Evolutionary conservation across 2,113 vertebrate species (phyloP), one percentile per base, ranked within the genome.

Genomic region (Grammomys dolichurus): DNA sequence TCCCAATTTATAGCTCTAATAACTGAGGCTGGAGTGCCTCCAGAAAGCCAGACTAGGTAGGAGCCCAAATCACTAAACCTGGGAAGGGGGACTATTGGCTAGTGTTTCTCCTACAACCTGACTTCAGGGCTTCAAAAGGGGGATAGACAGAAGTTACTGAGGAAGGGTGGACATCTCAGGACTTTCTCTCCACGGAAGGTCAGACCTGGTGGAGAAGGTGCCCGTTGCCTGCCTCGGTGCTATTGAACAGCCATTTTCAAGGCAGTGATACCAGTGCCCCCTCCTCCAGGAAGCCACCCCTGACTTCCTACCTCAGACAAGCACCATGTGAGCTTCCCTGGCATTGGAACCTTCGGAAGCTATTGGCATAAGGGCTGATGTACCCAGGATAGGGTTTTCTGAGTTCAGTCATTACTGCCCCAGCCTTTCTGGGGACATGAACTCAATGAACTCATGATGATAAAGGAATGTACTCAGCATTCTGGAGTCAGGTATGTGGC

Each of bases 381-480:
- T 60, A 17, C 40, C 46, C 3, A 13, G 46, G 60, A 56, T 19
- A 6, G 43, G 56, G 31, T 56, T 89, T 40, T 13, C 76, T 69
- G 69, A 46, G 36, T 77, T 81, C 24, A 4, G 1, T 33, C 3
- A 0, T 36, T 0, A 11, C 65, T 31, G 2, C 20, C 40, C 16
- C 22, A 36, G 48, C 5, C 11, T 36, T 51, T 0, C 0, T 1
- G 46, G 43, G 60, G 11, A 40, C 2, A 5, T 60, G 63, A 6
- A 77, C 70, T 48, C 60, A 28, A 0, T 28, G 14, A 48, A 9
- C 40, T n/a, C 43, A 73, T 16, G 40, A 7, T 14, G 24, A 1
- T 13, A 9, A n/a, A 26, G 51, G 33, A 22, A 20, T 24, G 2
- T 6, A 46, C 31, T 26, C 69, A 16, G 85, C 16, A n/a, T 48